These are phyloP conservation scores for Arvicanthis niloticus DNA, from an alignment of 2,113 vertebrate species.

Conservation along the genomic window DNA sequence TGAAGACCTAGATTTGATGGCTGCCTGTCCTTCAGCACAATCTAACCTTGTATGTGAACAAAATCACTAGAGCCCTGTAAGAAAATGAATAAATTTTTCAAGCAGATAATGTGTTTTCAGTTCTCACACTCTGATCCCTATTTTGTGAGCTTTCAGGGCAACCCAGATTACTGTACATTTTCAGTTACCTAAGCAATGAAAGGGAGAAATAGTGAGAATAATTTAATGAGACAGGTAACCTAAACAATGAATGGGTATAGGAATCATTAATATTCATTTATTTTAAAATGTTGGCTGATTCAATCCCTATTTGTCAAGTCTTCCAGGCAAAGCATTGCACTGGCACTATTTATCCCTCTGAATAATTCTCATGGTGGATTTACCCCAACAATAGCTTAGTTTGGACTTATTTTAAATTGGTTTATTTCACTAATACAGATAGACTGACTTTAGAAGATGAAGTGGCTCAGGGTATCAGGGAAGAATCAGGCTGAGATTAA, in stretches of 20 bases:
- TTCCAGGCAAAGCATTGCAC: slow-evolving; percentile 3
- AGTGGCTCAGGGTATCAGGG: background rate
- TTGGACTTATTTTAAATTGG: slow-evolving; percentile 45
- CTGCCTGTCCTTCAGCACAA: background rate
- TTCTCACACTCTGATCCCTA: background rate
- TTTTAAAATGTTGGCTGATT: slow-evolving; percentile 45
- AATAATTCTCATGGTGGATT: slow-evolving; percentile 40
- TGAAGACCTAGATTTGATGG: background rate
- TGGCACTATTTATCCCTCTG: background rate
- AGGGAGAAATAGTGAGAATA: slow-evolving; percentile 44
- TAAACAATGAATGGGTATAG: background rate
- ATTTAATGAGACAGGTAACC: slow-evolving; percentile 53
- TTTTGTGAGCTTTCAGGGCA: background rate
- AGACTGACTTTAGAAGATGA: slow-evolving; percentile 19
- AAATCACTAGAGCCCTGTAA: background rate
- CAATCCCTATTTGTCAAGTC: slow-evolving; percentile 31
- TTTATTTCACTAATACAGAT: background rate
- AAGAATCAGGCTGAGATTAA: background rate
- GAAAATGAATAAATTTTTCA: slow-evolving; percentile 7
- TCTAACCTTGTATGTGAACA: background rate
- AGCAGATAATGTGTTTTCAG: slow-evolving; percentile 29
- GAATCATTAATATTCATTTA: slow-evolving; percentile 63
- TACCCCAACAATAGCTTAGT: background rate
- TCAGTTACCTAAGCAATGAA: slow-evolving; percentile 2
- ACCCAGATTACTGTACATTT: slow-evolving; percentile 1